These are phyloP conservation scores for Acipenser oxyrinchus DNA, from an alignment of 2,797 vertebrate species.

Conservation along the genomic window DNA sequence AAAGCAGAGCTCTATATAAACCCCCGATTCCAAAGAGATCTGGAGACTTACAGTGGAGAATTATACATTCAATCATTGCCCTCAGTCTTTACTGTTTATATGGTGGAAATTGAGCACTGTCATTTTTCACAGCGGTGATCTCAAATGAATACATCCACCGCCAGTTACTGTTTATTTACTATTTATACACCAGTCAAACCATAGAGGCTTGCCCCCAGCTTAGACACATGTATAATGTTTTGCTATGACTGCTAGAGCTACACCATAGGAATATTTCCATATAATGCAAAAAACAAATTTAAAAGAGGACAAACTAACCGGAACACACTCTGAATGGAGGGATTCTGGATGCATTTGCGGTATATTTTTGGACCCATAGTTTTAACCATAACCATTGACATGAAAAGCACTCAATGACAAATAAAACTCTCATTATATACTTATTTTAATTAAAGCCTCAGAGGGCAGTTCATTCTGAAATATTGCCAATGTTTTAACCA, in stretches of 20 bases:
- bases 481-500: slow-evolving; percentile 9
- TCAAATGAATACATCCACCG: too few species aligned
- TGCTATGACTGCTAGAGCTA: slow-evolving; percentile 19
- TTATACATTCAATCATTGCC: too few species aligned
- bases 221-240: slow-evolving; percentile 29
- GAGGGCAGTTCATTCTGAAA: slow-evolving; percentile 12
- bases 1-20: too few species aligned
- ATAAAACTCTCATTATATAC: slow-evolving; percentile 11
- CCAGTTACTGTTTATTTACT: slow-evolving; percentile 1
- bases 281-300: slow-evolving; percentile 17
- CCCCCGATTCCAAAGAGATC: too few species aligned
- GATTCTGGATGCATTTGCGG: slow-evolving; percentile 19
- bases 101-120: too few species aligned
- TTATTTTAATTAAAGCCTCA: slow-evolving; percentile 5
- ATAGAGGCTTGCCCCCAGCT: slow-evolving; percentile 15
- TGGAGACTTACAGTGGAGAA: too few species aligned
- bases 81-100: too few species aligned
- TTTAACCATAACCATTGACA: slow-evolving; percentile 25
- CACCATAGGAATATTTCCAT: slow-evolving; percentile 33
- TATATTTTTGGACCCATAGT: slow-evolving; percentile 11
- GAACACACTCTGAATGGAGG: slow-evolving; percentile 24
- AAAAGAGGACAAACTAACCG: slow-evolving; percentile 26
- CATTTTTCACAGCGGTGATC: too few species aligned
- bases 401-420: slow-evolving; percentile 27
- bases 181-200: slow-evolving; percentile 7